Evolutionary conservation across 2,113 vertebrate species (phyloP), one percentile per base, ranked within the genome.

Genomic region (Leptobrachium leishanense): DNA sequence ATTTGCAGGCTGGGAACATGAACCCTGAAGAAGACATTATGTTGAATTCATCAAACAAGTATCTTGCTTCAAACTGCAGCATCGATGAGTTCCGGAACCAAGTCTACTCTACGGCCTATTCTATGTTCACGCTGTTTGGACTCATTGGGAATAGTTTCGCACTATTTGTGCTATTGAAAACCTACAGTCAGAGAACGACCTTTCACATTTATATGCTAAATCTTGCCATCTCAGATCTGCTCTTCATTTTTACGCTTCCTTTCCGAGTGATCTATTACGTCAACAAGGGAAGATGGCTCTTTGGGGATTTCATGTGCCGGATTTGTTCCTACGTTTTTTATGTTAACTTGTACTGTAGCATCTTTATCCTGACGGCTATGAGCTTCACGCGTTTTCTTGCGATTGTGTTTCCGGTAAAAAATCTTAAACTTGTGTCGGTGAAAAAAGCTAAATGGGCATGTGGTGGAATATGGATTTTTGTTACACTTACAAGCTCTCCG

Each of bases 291-390:
- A 79, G 92, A 31, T 99, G 98, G 98, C 75, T 91, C 72, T 92
- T 92, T 7, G 92, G 96, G 0, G 96, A 97, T 72, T 88, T 98
- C 62, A 84, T 99, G 0, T 99, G 98, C 80, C 92, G 96, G 54
- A 43, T 99, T 81, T 94, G 91, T 41, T 97, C 96, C 1, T 99
- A 95, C 1, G 74, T 95, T 0, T 88, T 99, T 62, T 99, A 98
- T 0, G 95, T 98, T 39, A 99, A 99, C 89, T 93, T 99, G 77
- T 99, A 99, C 50, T 96, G 96, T 82, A 97, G 98, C 84, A 96
- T 99, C 73, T 97, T 96, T 63, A 97, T 99, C 87, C 95, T 99
- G 96, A 95, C 94, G 0, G 97, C 94, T 3, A 98, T 99, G 96
- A 99, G 97, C 41, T 87, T 98, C 86, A 97, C 96, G 0, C 95